Evolutionary conservation across 1,140 invertebrate genomes (phyloP).

Genomic region (Theocolax elegans): DNA sequence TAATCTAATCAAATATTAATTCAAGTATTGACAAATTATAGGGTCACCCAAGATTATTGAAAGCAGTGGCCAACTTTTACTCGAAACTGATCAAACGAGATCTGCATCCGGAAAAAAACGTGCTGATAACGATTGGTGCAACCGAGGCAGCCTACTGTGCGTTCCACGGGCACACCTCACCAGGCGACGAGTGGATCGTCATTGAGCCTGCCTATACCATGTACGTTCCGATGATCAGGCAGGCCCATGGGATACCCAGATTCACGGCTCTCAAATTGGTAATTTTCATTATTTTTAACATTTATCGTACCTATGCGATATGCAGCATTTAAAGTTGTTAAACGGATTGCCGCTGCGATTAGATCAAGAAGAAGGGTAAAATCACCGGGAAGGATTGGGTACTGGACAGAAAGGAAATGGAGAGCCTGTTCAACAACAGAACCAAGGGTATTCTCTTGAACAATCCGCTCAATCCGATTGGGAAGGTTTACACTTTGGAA

Average conservation of each 20-base stretch:
- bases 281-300: slow-evolving; percentile 47
- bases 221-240: slow-evolving; percentile 92
- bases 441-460: slow-evolving; percentile 97
- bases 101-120: slow-evolving; percentile 5
- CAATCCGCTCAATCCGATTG: slow-evolving; percentile 95
- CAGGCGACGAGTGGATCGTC: slow-evolving; percentile 93
- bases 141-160: slow-evolving; percentile 89
- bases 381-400: slow-evolving; percentile 79
- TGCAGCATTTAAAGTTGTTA: no score
- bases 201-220: slow-evolving; percentile 99
- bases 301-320: background rate
- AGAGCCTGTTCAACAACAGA: slow-evolving; percentile 83
- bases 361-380: slow-evolving; percentile 61
- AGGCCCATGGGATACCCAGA: slow-evolving; percentile 81
- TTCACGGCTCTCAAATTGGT: slow-evolving; percentile 89
- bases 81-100: slow-evolving; percentile 5
- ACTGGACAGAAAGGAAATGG: slow-evolving; percentile 86
- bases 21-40: no score
- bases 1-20: no score
- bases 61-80: background rate
- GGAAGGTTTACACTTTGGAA: slow-evolving; percentile 84
- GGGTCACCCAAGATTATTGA: slow-evolving; percentile 5
- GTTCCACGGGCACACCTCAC: slow-evolving; percentile 86
- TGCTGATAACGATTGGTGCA: slow-evolving; percentile 72
- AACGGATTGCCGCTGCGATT: background rate